Percentiles rank a stretch among this genome's conserved stretches.
Evolutionary conservation across 2,113 vertebrate genomes (phyloP).

Genomic region (Misgurnus mizolepis): DNA sequence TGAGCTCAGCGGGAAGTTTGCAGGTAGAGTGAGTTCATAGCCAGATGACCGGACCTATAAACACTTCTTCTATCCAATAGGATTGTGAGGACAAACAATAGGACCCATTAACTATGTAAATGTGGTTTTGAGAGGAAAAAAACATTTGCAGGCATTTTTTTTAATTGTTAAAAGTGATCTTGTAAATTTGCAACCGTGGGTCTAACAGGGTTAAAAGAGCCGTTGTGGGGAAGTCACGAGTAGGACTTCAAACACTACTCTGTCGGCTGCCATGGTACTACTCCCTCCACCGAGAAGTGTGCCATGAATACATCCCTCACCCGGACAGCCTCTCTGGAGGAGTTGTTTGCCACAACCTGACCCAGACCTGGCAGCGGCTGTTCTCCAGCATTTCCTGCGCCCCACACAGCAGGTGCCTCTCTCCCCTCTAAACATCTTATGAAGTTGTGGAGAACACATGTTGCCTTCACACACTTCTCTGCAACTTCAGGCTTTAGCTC

Average conservation of each 20-base stretch:
- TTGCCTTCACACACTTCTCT: slow-evolving; percentile 29
- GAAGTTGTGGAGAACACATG: slow-evolving; percentile 33
- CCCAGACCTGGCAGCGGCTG: neutral
- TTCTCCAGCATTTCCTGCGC: neutral
- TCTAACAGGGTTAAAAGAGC: neutral
- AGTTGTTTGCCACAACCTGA: slow-evolving; percentile 4
- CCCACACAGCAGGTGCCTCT: neutral
- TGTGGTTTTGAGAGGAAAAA: too few species aligned
- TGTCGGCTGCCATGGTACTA: neutral
- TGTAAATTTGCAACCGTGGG: too few species aligned
- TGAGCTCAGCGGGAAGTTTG: too few species aligned
- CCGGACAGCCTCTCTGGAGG: neutral
- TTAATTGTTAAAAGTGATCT: too few species aligned
- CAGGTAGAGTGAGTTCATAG: too few species aligned
- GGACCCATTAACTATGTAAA: too few species aligned
- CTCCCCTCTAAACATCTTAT: neutral
- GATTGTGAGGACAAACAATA: too few species aligned
- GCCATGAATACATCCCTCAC: slow-evolving; percentile 22
- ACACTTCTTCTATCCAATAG: too few species aligned
- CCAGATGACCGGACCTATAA: too few species aligned
- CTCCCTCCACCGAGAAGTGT: slow-evolving; percentile 5
- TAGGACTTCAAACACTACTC: neutral
- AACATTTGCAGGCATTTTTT: too few species aligned
- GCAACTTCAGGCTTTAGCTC: neutral
- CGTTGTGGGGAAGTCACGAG: too few species aligned